Percentiles rank a stretch among this genome's conserved stretches.
Conservation (phyloP, 2,888 invertebrate genomes). For the Lepeophtheirus nordmannii region DNA sequence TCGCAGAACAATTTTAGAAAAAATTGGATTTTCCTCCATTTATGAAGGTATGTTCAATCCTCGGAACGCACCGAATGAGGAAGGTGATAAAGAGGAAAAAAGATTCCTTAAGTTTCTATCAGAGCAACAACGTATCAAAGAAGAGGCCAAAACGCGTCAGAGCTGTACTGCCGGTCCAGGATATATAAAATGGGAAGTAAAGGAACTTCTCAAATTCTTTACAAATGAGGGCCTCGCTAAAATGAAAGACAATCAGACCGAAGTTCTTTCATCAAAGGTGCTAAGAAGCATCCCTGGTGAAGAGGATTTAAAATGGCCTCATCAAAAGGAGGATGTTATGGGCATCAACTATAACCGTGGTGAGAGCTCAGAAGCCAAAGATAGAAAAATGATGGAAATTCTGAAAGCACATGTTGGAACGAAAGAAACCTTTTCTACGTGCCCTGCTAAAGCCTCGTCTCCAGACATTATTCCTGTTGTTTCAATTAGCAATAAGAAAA, state of each 20-base stretch:
- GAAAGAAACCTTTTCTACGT: background rate
- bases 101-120: background rate
- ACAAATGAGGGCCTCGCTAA: conserved; percentile 1
- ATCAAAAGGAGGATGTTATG: background rate
- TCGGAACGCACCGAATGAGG: background rate
- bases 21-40: background rate
- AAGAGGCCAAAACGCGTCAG: background rate
- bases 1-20: background rate
- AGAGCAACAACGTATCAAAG: background rate
- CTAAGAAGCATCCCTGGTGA: background rate
- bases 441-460: background rate
- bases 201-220: conserved; percentile 9
- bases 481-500: background rate
- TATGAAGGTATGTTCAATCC: background rate
- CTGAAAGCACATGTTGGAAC: background rate
- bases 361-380: conserved; percentile 1
- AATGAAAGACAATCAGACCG: background rate
- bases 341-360: conserved; percentile 5
- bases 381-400: background rate
- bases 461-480: background rate
- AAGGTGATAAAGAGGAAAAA: background rate
- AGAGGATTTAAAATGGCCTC: background rate
- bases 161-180: background rate
- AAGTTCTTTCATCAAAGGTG: background rate
- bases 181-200: conserved; percentile 7